phyloP scores from a whole-genome alignment of 2,113 vertebrate genomes.

The Paramisgurnus dabryanus region DNA sequence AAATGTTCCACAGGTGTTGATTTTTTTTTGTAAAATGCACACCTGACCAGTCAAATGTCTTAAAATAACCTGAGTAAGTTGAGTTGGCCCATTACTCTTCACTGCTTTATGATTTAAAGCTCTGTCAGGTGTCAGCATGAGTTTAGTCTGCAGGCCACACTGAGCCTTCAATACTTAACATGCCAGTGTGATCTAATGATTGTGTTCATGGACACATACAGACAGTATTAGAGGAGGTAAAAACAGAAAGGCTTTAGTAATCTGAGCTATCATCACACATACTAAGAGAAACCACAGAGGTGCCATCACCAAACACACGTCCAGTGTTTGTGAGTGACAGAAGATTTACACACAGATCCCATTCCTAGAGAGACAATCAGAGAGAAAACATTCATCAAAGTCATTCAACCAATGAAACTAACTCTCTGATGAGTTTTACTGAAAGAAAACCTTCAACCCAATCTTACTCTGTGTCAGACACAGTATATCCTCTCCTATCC shows the following conservation, averaged over 20 bases:
- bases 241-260: slow-evolving; percentile 48
- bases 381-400: neutral
- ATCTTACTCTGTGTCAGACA: too few species aligned
- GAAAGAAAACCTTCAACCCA: too few species aligned
- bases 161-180: slow-evolving; percentile 23
- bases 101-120: neutral
- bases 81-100: neutral
- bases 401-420: too few species aligned
- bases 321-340: neutral
- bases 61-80: neutral
- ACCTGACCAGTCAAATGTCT: too few species aligned
- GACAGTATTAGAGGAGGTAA: slow-evolving; percentile 24
- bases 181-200: slow-evolving; percentile 6
- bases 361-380: neutral
- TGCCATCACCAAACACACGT: neutral
- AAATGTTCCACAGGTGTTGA: too few species aligned
- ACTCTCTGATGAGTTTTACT: neutral
- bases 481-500: too few species aligned
- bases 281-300: slow-evolving; percentile 17
- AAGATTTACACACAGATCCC: slow-evolving; percentile 17
- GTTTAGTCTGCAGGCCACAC: neutral
- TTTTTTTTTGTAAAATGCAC: too few species aligned
- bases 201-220: neutral
- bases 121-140: neutral
- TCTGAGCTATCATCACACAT: slow-evolving; percentile 9